Base-by-base conservation (phyloP, 1,140 invertebrate genomes). In the Andricus grossulariae region DNA sequence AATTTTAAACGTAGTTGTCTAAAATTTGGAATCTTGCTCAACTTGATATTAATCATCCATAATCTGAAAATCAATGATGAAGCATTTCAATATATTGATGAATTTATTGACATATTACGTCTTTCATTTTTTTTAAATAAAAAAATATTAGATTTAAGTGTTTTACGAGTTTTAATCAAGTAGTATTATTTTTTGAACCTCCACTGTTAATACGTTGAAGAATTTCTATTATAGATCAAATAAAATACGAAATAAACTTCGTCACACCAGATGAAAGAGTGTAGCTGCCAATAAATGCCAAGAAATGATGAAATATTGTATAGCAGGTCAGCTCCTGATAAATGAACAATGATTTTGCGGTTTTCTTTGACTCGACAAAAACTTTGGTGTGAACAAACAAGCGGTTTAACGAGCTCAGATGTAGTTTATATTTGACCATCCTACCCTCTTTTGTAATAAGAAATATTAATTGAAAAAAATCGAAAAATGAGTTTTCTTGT, bases 291-390 rank as follows among this genome's bases (percentile, higher is more conserved):
- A 32, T 60, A 60, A 60, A 60, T 60, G 57, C 57, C 21, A 60
- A 60, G 21, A 21, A 25, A 60, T 60, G 57, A 60, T 60, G 57
- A 60, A 60, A 60, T 60, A 60, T 60, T 60, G 57, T 60, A 15
- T 39, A 60, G 57, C 57, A 60, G 57, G 21, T 60, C 21, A 60
- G 57, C 57, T 60, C 19, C 57, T 60, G 57, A 60, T 60, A 60
- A 60, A 60, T 60, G 57, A 60, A 60, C 21, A 60, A 60, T 60
- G 57, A 60, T 60, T 60, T 60, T 55, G 57, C 57, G 57, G 21
- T 25, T 60, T 60, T 60, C 57, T 60, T 60, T 60, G 12, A 60
- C 13, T 60, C 12, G 6, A 60, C 57, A 60, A 60, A 60, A 60
- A 60, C 19, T 60, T 60, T 32, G 5, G 15, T 11, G 19, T 32